A percentile compares a stretch with the other conserved stretches of the same genome.
Evolutionary conservation across 2,797 vertebrate species (phyloP).

Genomic region (Tolypeutes matacus): DNA sequence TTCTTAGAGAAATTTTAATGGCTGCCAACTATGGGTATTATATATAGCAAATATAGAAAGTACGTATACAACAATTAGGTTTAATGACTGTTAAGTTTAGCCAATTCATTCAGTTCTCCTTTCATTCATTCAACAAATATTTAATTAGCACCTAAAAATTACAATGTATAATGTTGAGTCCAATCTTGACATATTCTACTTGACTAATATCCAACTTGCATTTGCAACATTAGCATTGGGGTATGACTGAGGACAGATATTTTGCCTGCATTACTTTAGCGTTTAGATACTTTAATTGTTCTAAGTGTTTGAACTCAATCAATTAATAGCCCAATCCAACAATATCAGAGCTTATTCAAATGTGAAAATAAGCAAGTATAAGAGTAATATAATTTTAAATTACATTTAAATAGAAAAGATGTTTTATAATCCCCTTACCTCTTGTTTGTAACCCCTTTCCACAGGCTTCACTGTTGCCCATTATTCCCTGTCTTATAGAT

Average conservation of each 20-base stretch:
- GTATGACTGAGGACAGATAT: background rate
- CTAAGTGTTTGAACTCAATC: no score
- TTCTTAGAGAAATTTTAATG: slow-evolving; percentile 3
- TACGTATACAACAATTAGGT: background rate
- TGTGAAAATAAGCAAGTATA: background rate
- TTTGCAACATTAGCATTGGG: background rate
- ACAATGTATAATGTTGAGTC: background rate
- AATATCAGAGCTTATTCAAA: background rate
- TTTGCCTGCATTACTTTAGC: background rate
- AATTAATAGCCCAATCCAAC: background rate
- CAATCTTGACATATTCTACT: background rate
- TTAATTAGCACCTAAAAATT: slow-evolving; percentile 18
- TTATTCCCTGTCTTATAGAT: slow-evolving; percentile 88
- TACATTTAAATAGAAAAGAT: background rate
- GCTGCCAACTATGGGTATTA: background rate
- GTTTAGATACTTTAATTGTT: background rate
- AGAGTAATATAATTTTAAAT: background rate
- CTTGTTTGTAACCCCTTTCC: slow-evolving; percentile 95
- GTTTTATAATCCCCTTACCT: slow-evolving; percentile 87
- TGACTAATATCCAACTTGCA: background rate
- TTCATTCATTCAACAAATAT: slow-evolving; percentile 45
- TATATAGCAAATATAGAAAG: background rate
- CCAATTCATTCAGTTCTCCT: background rate
- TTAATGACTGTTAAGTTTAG: slow-evolving; percentile 2
- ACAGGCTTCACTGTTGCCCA: slow-evolving; percentile 90